A percentile compares a stretch with the other conserved stretches of the same genome.
Evolutionary conservation across 1,140 invertebrate species (phyloP).

Genomic region (Pseudobourletiella spinata): DNA sequence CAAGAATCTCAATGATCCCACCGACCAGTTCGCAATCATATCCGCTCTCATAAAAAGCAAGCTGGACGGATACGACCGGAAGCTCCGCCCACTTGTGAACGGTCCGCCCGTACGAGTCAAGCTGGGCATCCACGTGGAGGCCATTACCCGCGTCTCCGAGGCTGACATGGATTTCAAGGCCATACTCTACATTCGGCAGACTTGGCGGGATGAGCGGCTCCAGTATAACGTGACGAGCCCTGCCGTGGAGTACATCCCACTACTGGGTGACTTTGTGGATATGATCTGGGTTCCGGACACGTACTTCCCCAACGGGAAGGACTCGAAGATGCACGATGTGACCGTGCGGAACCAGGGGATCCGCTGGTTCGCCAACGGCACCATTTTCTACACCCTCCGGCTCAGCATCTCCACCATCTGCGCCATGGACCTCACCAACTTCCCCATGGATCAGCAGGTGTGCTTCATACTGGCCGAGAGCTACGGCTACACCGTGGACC

Average conservation of each 20-base stretch:
- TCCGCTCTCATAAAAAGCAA: no score
- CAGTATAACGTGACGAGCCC: neutral
- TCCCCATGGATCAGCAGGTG: constrained; percentile 46
- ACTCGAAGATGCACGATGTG: constrained; percentile 47
- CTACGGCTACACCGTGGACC: neutral
- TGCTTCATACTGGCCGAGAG: constrained; percentile 29
- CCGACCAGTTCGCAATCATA: no score
- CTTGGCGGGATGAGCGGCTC: neutral
- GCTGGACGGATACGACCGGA: no score
- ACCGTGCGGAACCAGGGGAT: constrained; percentile 50
- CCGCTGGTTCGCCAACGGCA: constrained; percentile 39
- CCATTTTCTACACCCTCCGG: constrained; percentile 3
- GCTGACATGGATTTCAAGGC: neutral
- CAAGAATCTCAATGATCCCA: no score
- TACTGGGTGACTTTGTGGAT: neutral
- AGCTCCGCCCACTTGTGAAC: neutral
- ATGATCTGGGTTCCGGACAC: constrained; percentile 49
- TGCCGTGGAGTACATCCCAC: neutral
- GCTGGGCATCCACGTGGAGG: neutral
- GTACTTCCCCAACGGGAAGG: constrained; percentile 50
- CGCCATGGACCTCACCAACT: constrained; percentile 51
- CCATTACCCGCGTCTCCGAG: neutral
- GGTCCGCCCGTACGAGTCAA: neutral
- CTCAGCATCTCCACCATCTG: constrained; percentile 49
- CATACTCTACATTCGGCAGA: neutral